phyloP scores from a whole-genome alignment of 2,888 invertebrate species.

The Blomia tropicalis region DNA sequence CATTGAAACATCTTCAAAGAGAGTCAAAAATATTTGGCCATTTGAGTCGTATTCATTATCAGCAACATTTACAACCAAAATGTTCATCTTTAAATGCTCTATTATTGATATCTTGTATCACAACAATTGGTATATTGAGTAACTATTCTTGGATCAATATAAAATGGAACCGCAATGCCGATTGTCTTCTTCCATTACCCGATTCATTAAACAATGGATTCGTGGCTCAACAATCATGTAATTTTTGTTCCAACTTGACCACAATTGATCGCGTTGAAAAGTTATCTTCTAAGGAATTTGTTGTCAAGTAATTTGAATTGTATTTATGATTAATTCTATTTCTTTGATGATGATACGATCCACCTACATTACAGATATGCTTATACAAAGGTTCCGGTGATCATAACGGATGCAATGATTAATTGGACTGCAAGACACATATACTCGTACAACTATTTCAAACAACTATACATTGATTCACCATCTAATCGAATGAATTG shows the following conservation, averaged over 20 bases:
- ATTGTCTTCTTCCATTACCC: conserved; percentile 14
- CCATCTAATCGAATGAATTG: conserved; percentile 43
- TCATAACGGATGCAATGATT: conserved; percentile 61
- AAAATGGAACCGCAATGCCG: not conserved
- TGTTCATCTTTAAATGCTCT: not conserved
- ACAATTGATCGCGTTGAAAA: conserved; percentile 50
- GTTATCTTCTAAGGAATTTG: conserved; percentile 52
- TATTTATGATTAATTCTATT: not conserved
- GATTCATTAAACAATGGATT: conserved; percentile 39
- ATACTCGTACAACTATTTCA: conserved; percentile 70
- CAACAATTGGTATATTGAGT: not conserved
- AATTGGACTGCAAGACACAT: conserved; percentile 62
- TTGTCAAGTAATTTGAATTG: conserved; percentile 43
- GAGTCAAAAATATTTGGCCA: no score
- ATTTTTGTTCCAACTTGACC: conserved; percentile 52
- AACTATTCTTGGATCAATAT: not conserved
- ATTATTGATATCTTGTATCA: not conserved
- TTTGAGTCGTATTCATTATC: not conserved
- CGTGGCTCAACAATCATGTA: conserved; percentile 63
- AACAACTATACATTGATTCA: conserved; percentile 44
- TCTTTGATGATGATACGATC: no score
- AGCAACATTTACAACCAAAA: not conserved
- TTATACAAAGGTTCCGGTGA: conserved; percentile 60
- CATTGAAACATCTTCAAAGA: not conserved
- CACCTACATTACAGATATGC: conserved; percentile 50